A percentile compares a stretch with the other conserved stretches of the same genome.
phyloP scores from a whole-genome alignment of 2,797 vertebrate species.

The Varecia variegata region DNA sequence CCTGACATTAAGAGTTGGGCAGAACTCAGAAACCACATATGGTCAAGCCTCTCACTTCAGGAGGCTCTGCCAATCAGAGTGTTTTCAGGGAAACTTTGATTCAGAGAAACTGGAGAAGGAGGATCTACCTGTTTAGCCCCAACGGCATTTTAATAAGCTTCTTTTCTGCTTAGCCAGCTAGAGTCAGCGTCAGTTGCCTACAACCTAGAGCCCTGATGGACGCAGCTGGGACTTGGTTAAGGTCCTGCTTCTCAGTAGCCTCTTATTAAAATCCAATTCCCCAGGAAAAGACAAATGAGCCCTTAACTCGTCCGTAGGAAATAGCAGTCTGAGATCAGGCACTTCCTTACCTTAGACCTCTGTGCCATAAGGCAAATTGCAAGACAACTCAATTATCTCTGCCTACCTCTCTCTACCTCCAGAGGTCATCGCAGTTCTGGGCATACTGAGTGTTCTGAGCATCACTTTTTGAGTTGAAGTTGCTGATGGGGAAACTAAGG shows the following conservation, averaged over 20 bases:
- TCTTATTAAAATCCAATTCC: not conserved
- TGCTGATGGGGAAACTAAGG: not conserved
- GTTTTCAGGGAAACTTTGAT: not conserved
- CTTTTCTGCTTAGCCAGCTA: not conserved
- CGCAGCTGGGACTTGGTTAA: not conserved
- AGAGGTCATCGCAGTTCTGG: not conserved
- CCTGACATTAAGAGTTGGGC: not conserved
- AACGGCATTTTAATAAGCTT: not conserved
- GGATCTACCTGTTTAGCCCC: fast-evolving
- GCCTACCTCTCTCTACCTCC: not conserved
- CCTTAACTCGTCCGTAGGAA: not conserved
- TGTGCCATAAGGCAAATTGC: not conserved
- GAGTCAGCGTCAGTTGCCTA: fast-evolving
- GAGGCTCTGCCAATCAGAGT: not conserved
- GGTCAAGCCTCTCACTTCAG: not conserved
- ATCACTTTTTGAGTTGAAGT: not conserved
- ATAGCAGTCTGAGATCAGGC: not conserved
- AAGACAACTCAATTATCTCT: not conserved
- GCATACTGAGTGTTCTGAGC: too few species aligned
- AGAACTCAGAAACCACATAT: not conserved
- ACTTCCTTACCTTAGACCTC: not conserved
- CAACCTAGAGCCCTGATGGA: too few species aligned
- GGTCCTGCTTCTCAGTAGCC: not conserved
- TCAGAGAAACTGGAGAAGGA: not conserved
- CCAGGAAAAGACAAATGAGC: not conserved